Conservation (phyloP, 2,113 vertebrate genomes). For the Rostratula benghalensis region DNA sequence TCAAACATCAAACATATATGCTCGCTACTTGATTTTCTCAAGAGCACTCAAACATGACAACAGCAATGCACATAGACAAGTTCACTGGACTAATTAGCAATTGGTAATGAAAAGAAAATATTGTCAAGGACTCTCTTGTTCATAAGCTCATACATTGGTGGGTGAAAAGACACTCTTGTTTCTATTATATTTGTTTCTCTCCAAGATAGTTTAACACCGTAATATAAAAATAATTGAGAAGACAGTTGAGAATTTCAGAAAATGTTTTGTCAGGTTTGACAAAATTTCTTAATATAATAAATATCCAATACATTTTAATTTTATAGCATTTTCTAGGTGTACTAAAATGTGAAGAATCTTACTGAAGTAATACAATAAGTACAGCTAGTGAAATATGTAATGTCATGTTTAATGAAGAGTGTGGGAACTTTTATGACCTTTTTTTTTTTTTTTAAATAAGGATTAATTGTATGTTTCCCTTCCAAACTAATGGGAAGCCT, state of each 20-base stretch:
- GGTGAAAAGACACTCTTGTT: background rate
- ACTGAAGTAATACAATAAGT: background rate
- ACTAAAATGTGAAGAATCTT: background rate
- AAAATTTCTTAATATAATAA: background rate
- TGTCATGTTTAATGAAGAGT: background rate
- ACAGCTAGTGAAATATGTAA: background rate
- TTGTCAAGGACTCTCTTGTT: background rate
- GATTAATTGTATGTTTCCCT: background rate
- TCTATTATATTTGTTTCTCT: background rate
- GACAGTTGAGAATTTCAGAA: background rate
- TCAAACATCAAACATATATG: constrained; percentile 78
- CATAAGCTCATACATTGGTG: background rate
- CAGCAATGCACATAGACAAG: constrained; percentile 41
- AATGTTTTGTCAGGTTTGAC: background rate
- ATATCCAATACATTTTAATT: background rate
- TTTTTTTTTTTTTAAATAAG: too few relatives aligned
- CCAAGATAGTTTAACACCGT: background rate
- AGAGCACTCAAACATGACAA: constrained; percentile 74
- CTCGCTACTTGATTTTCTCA: constrained; percentile 81
- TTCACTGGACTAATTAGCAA: constrained; percentile 45
- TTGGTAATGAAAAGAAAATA: constrained; percentile 47
- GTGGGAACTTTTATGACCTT: background rate
- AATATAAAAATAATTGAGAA: background rate
- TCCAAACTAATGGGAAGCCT: background rate
- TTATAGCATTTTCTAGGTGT: background rate